These are phyloP conservation scores for Chironex yamaguchii DNA, from an alignment of 30 jellyfish, hydroid and myxozoan species.

Conservation along the genomic window DNA sequence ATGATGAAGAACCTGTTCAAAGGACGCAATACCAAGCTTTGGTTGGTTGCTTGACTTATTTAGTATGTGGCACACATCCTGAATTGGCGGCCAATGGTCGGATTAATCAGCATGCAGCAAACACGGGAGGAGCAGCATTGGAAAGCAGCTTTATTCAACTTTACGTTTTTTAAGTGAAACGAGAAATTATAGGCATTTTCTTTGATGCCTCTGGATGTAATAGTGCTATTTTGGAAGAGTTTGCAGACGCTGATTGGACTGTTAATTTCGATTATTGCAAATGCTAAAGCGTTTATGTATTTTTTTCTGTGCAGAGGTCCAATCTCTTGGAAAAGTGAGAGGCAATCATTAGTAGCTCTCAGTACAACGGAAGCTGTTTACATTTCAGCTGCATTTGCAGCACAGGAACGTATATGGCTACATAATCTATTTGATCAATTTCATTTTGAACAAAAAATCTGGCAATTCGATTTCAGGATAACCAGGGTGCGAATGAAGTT, in stretches of 20 bases:
- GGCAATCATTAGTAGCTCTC: slow-evolving; percentile 42
- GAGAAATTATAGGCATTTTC: background rate
- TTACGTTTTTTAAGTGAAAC: slow-evolving; percentile 43
- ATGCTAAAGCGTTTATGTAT: slow-evolving; percentile 19
- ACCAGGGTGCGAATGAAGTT: too few species aligned
- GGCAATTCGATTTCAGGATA: too few species aligned
- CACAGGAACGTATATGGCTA: slow-evolving; percentile 6
- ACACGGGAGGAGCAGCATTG: slow-evolving; percentile 14
- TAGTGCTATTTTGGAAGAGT: background rate
- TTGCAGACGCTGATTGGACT: slow-evolving; percentile 55
- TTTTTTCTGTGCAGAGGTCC: slow-evolving; percentile 18
- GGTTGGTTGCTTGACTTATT: too few species aligned
- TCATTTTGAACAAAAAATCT: too few species aligned
- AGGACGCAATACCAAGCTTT: too few species aligned
- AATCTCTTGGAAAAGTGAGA: slow-evolving; percentile 38
- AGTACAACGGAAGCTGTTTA: slow-evolving; percentile 40
- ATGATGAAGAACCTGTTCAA: too few species aligned
- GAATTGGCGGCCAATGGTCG: too few species aligned
- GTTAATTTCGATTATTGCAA: slow-evolving; percentile 26
- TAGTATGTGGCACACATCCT: too few species aligned
- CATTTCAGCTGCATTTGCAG: slow-evolving; percentile 18
- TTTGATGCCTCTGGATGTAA: background rate
- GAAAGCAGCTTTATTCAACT: slow-evolving; percentile 29
- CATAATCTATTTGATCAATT: slow-evolving; percentile 11
- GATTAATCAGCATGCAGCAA: slow-evolving; percentile 15